Conservation (phyloP, 1,140 invertebrate genomes). For the Monochamus saltuarius region DNA sequence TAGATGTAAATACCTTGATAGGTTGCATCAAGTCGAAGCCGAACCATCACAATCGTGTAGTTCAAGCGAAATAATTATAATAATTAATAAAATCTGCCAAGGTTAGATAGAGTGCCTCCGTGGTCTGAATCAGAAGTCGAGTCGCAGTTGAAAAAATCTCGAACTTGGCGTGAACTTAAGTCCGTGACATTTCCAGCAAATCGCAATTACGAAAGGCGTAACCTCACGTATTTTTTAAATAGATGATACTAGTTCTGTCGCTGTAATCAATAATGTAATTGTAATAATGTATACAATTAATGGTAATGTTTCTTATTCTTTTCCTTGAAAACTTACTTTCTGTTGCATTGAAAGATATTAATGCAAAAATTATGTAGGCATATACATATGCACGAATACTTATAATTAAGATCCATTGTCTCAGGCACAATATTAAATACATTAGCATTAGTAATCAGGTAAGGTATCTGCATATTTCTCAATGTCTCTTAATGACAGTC, state of each 20-base stretch:
- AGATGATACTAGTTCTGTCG: conserved; percentile 2
- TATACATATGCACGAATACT: conserved; percentile 1
- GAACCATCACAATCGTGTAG: too few relatives aligned
- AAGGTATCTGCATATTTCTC: not conserved
- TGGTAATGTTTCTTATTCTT: not conserved
- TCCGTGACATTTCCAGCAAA: conserved; percentile 18
- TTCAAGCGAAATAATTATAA: conserved; percentile 5
- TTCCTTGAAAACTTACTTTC: conserved; percentile 4
- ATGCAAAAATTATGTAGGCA: not conserved
- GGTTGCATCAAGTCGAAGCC: too few relatives aligned
- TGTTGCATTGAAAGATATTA: conserved; percentile 1
- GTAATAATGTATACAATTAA: not conserved
- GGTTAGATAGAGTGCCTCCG: conserved; percentile 4
- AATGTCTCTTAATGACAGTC: too few relatives aligned
- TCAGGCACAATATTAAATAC: not conserved
- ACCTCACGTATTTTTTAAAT: conserved; percentile 9
- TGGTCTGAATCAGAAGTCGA: conserved; percentile 15
- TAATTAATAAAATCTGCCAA: conserved; percentile 13
- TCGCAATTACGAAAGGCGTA: conserved; percentile 16
- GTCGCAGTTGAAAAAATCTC: not conserved
- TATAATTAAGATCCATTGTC: not conserved
- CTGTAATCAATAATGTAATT: conserved; percentile 3
- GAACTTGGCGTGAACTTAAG: conserved; percentile 15
- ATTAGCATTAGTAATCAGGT: not conserved
- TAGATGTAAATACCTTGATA: too few relatives aligned